A percentile compares a stretch with the other conserved stretches of the same genome.
Conservation (phyloP, 2,113 vertebrate species). For the Gymnocephalus cernua region DNA sequence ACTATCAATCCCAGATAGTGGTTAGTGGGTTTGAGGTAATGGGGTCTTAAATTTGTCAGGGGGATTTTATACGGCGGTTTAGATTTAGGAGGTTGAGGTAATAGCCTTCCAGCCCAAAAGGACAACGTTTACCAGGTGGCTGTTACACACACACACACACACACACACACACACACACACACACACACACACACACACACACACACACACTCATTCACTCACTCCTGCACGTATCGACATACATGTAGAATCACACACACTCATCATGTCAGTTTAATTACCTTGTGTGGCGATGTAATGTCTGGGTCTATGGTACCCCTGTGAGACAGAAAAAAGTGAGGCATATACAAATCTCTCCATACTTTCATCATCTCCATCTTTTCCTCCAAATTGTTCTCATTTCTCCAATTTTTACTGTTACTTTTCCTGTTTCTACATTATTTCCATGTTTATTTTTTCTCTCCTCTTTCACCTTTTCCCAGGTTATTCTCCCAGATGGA, state of each 20-base stretch:
- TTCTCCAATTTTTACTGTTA: background rate
- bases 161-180: background rate
- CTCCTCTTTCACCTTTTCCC: background rate
- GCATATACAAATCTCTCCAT: slow-evolving; percentile 14
- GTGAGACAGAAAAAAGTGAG: slow-evolving; percentile 53
- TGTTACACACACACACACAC: slow-evolving; percentile 24
- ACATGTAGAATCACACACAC: slow-evolving; percentile 33
- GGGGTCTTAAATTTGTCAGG: slow-evolving; percentile 76
- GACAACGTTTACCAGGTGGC: slow-evolving; percentile 61
- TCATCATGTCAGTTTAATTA: slow-evolving; percentile 60
- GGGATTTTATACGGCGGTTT: slow-evolving; percentile 63
- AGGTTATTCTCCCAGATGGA: background rate
- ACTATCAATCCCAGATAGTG: slow-evolving; percentile 64
- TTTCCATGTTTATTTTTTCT: too few relatives aligned
- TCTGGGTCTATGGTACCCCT: slow-evolving; percentile 81
- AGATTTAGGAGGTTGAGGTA: slow-evolving; percentile 75
- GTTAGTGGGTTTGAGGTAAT: slow-evolving; percentile 70
- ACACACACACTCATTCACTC: slow-evolving; percentile 52
- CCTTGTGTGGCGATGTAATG: slow-evolving; percentile 83
- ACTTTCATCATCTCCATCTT: slow-evolving; percentile 1
- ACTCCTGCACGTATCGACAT: too few relatives aligned
- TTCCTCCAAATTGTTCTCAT: background rate
- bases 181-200: background rate
- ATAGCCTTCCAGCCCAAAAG: slow-evolving; percentile 58
- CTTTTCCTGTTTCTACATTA: background rate